Conservation (phyloP, 30 jellyfish, hydroid and myxozoan species). For the Rhopilema esculentum region DNA sequence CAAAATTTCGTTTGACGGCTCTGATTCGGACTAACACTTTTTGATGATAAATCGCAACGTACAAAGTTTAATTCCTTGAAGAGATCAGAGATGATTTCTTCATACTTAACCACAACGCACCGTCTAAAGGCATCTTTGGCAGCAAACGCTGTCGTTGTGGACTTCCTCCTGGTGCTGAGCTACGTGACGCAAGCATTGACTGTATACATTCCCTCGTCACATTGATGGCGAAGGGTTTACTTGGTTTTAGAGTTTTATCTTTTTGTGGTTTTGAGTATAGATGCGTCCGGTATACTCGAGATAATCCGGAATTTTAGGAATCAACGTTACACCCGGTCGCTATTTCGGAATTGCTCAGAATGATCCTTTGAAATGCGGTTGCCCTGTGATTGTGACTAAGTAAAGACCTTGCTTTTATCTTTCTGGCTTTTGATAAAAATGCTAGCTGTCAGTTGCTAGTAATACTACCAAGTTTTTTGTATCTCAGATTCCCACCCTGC, state of each 20-base stretch:
- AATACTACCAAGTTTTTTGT: too few relatives aligned
- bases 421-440: too few relatives aligned
- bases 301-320: background rate
- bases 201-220: background rate
- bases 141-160: background rate
- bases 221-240: background rate
- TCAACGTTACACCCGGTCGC: background rate
- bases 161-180: too few relatives aligned
- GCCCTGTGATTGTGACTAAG: too few relatives aligned
- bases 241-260: background rate
- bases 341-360: background rate
- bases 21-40: constrained; percentile 70
- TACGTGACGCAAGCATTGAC: background rate
- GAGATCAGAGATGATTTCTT: background rate
- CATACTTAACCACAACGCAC: background rate
- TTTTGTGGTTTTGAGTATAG: background rate
- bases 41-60: background rate
- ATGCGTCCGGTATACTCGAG: background rate
- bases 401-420: too few relatives aligned
- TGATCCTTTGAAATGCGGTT: too few relatives aligned
- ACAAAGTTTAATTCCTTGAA: background rate
- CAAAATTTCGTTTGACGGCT: constrained; percentile 80
- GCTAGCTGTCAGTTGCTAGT: too few relatives aligned
- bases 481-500: too few relatives aligned
- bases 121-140: background rate